Percentiles rank a stretch among this genome's conserved stretches.
These are phyloP conservation scores for Drosophila meridiana DNA, from an alignment of 2,888 invertebrate species.

Conservation along the genomic window DNA sequence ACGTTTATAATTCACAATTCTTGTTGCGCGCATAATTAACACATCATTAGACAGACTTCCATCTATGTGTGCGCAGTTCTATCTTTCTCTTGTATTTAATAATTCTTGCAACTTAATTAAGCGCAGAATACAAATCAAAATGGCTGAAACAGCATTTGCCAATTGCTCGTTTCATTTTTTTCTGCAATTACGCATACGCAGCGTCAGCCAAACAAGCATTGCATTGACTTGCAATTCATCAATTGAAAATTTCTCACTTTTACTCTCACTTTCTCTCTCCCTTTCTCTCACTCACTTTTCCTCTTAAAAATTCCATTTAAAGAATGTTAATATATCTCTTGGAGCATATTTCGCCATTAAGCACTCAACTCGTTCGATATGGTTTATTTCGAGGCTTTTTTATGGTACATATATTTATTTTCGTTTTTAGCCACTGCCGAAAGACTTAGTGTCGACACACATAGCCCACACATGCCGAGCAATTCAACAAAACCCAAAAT, in stretches of 20 bases:
- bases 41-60: constrained; percentile 54
- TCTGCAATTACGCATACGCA: constrained; percentile 16
- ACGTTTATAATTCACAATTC: constrained; percentile 59
- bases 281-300: too few relatives aligned
- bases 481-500: neutral
- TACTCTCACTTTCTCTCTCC: too few relatives aligned
- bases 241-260: neutral
- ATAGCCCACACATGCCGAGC: neutral
- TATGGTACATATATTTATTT: neutral
- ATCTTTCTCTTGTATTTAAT: neutral
- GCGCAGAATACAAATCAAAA: neutral
- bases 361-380: constrained; percentile 9
- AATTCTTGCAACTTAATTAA: constrained; percentile 8
- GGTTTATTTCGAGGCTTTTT: neutral
- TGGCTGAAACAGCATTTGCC: neutral
- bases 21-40: constrained; percentile 55
- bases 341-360: constrained; percentile 1
- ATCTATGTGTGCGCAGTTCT: neutral
- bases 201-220: constrained; percentile 3
- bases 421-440: neutral
- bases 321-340: neutral
- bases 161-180: neutral
- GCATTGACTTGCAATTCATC: neutral
- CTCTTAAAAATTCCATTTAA: neutral
- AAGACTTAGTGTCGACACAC: constrained; percentile 1